A percentile compares a stretch with the other conserved stretches of the same genome.
Evolutionary conservation across 2,113 vertebrate species (phyloP).

Genomic region (Pseudorasbora parva): DNA sequence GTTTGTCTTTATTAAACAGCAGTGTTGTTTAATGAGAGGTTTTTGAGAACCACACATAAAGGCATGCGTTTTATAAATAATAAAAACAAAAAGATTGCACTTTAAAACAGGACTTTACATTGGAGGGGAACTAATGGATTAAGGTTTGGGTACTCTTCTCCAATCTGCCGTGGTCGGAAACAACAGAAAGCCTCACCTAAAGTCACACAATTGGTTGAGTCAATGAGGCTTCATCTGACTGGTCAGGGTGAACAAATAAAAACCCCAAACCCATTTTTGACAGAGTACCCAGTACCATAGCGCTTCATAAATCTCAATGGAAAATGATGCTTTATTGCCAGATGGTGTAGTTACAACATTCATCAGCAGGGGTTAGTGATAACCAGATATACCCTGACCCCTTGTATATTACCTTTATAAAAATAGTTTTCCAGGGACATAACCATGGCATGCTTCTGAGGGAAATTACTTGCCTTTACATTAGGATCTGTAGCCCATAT

Average conservation of each 20-base stretch:
- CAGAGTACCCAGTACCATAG: not conserved
- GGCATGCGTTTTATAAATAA: not conserved
- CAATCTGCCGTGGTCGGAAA: not conserved
- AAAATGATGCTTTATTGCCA: not conserved
- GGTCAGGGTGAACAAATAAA: not conserved
- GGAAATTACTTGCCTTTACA: not conserved
- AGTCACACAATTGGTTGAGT: not conserved
- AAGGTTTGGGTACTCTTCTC: not conserved
- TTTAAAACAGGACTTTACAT: not conserved
- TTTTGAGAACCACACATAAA: conserved; percentile 37
- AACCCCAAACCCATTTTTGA: not conserved
- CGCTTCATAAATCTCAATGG: not conserved
- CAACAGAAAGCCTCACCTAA: not conserved
- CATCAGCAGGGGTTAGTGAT: conserved; percentile 6
- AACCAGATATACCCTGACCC: conserved; percentile 14
- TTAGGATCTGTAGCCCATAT: not conserved
- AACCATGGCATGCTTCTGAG: not conserved
- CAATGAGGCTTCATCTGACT: not conserved
- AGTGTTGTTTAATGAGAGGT: conserved; percentile 17
- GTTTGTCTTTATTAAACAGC: conserved; percentile 20
- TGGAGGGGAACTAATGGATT: not conserved
- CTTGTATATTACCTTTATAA: conserved; percentile 5
- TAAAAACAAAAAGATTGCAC: not conserved
- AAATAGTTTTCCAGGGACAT: conserved; percentile 5
- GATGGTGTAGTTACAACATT: conserved; percentile 7